phyloP scores from a whole-genome alignment of 2,888 invertebrate species.

The Scaptodrosophila latifasciaeformis region DNA sequence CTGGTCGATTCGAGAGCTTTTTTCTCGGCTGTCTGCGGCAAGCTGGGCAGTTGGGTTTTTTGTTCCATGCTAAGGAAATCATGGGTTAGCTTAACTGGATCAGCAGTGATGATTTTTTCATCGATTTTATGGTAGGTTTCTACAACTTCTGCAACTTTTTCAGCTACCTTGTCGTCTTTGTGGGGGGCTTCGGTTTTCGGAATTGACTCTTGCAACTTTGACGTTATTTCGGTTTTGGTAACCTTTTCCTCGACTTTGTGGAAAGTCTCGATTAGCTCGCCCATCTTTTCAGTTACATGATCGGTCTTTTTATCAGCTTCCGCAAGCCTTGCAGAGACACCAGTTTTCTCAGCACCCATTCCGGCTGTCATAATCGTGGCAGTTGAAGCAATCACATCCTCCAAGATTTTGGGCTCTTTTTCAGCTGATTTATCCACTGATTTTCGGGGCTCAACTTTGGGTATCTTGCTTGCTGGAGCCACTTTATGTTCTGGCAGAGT shows the following conservation, averaged over 20 bases:
- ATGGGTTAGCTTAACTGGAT: conserved; percentile 32
- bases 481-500: conserved; percentile 33
- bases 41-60: conserved; percentile 7
- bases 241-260: conserved; percentile 46
- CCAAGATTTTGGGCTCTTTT: conserved; percentile 41
- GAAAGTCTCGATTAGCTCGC: conserved; percentile 50
- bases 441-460: conserved; percentile 56
- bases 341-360: conserved; percentile 27
- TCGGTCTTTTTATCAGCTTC: conserved; percentile 56
- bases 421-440: conserved; percentile 42
- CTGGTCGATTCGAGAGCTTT: too few species aligned
- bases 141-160: conserved; percentile 34
- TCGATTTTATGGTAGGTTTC: conserved; percentile 59
- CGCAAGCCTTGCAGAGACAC: conserved; percentile 31
- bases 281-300: conserved; percentile 48
- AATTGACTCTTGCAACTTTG: conserved; percentile 22
- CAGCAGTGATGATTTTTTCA: background rate
- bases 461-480: conserved; percentile 51
- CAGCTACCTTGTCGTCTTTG: conserved; percentile 43
- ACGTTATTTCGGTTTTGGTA: conserved; percentile 31
- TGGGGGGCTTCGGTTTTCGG: background rate
- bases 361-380: conserved; percentile 48
- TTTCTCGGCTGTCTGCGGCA: background rate
- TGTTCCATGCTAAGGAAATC: conserved; percentile 17
- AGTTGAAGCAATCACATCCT: conserved; percentile 46